Conservation (phyloP, 1,140 invertebrate species). For the Metopolophium dirhodum region DNA sequence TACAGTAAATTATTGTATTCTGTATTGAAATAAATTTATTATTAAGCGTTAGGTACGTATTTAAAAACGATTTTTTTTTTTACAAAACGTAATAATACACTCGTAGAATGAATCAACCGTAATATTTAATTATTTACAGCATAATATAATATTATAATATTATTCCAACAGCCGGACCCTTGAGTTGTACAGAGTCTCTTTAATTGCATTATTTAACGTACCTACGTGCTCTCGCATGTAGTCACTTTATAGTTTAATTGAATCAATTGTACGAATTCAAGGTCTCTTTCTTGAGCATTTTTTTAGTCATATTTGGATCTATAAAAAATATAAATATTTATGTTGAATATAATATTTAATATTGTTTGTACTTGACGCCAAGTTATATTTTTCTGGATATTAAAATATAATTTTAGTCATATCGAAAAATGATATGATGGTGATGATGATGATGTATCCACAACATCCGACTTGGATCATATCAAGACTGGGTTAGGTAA, state of each 20-base stretch:
- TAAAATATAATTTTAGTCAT: neutral
- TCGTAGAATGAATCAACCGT: neutral
- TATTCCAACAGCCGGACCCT: neutral
- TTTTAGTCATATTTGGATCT: neutral
- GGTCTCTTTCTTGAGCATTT: neutral
- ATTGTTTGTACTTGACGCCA: neutral
- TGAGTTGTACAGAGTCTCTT: neutral
- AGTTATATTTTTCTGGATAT: neutral
- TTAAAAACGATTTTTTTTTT: neutral
- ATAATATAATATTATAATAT: conserved; percentile 12
- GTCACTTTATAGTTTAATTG: conserved; percentile 50
- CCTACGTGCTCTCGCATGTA: neutral
- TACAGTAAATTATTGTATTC: neutral
- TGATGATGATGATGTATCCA: neutral
- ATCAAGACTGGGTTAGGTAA: neutral
- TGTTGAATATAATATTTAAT: neutral
- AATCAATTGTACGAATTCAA: conserved; percentile 44
- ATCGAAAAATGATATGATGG: neutral
- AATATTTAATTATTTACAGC: neutral
- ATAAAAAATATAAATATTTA: neutral
- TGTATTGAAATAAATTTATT: too few relatives aligned
- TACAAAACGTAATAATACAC: neutral
- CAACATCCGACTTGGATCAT: neutral
- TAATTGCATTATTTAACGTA: conserved; percentile 29
- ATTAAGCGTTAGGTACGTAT: too few relatives aligned